These are phyloP conservation scores for Piscicola geometra DNA, from an alignment of 2,888 invertebrate species.

Conservation along the genomic window DNA sequence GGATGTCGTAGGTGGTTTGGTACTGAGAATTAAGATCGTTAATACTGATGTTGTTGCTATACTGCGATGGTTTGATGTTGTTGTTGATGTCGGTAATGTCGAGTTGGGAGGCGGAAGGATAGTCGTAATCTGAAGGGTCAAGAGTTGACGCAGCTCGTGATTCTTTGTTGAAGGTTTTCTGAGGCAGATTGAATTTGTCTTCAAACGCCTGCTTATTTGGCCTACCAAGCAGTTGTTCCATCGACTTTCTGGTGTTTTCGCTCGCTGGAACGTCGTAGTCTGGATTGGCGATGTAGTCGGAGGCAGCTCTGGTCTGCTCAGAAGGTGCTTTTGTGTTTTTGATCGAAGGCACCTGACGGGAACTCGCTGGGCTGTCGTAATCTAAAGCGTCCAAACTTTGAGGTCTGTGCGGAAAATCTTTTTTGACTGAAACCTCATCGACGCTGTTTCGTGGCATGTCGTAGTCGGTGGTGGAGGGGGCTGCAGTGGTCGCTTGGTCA, in stretches of 20 bases:
- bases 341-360: too few relatives aligned
- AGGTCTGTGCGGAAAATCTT: neutral
- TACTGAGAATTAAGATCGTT: neutral
- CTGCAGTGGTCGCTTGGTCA: neutral
- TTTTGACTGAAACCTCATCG: neutral
- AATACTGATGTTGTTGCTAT: neutral
- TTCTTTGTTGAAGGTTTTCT: too few relatives aligned
- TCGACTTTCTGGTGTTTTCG: neutral
- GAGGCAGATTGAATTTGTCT: neutral
- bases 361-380: neutral
- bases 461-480: neutral
- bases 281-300: neutral
- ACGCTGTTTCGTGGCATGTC: conserved; percentile 7
- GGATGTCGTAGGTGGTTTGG: neutral
- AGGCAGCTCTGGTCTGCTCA: neutral
- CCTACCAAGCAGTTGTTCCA: neutral
- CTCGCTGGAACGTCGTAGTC: neutral
- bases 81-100: neutral
- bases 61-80: neutral
- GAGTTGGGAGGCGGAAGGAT: neutral
- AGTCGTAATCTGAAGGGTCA: neutral
- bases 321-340: too few relatives aligned
- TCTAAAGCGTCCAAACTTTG: neutral
- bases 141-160: neutral
- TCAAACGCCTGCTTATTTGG: neutral